A percentile compares a stretch with the other conserved stretches of the same genome.
Evolutionary conservation across 2,888 invertebrate species (phyloP).

Genomic region (Orthosia incerta): DNA sequence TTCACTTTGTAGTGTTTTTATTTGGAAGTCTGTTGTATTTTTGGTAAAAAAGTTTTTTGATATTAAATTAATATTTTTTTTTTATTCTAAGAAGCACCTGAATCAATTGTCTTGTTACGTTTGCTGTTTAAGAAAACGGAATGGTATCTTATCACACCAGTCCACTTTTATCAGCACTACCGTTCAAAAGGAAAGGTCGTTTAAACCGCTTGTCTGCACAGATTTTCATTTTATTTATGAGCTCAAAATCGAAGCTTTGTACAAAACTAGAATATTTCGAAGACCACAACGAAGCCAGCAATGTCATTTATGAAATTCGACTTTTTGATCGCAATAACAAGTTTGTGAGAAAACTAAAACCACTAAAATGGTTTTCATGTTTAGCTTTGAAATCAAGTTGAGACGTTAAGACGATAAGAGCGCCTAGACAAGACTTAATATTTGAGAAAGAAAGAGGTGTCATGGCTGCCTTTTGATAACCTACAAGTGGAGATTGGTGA

Average conservation of each 20-base stretch:
- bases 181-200: neutral
- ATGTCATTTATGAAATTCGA: neutral
- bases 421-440: too few species aligned
- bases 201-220: constrained; percentile 5
- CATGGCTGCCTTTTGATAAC: too few species aligned
- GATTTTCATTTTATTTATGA: neutral
- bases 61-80: too few species aligned
- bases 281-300: neutral
- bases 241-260: neutral
- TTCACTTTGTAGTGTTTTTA: too few species aligned
- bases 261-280: neutral
- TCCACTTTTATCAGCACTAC: neutral
- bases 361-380: neutral
- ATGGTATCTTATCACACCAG: neutral
- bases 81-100: neutral
- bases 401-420: neutral
- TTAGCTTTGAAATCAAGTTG: neutral
- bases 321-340: neutral
- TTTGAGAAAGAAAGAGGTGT: too few species aligned
- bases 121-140: neutral
- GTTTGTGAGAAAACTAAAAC: neutral
- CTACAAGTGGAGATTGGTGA: too few species aligned
- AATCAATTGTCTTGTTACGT: neutral
- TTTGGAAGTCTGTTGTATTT: too few species aligned
- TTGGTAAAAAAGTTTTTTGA: too few species aligned